Percentiles rank a stretch among this genome's conserved stretches.
phyloP scores from a whole-genome alignment of 2,888 invertebrate genomes.

The Synergus umbraculus region DNA sequence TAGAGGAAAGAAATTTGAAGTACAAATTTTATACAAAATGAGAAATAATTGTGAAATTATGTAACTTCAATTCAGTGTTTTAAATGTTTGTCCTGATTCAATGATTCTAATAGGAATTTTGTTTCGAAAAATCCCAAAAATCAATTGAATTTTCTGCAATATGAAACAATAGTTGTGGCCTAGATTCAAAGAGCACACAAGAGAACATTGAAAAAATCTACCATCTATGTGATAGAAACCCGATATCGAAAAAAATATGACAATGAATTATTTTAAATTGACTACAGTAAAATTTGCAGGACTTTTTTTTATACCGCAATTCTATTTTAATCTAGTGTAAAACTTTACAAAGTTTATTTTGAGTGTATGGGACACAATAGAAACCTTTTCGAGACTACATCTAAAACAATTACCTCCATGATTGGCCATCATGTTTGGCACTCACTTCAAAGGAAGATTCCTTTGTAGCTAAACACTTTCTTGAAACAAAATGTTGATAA shows the following conservation, averaged over 20 bases:
- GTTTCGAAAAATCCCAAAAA: not conserved
- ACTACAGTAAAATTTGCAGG: not conserved
- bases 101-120: not conserved
- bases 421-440: conserved; percentile 7
- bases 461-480: conserved; percentile 4
- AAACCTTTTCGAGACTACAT: not conserved
- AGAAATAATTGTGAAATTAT: not conserved
- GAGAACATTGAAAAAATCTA: not conserved
- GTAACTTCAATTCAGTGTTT: no score
- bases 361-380: not conserved
- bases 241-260: not conserved
- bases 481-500: conserved; percentile 3
- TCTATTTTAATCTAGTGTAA: no score
- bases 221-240: not conserved
- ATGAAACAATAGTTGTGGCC: no score
- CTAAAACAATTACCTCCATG: not conserved
- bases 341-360: not conserved
- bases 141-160: not conserved
- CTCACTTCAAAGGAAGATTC: conserved; percentile 14
- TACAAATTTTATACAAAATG: not conserved
- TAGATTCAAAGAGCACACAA: not conserved
- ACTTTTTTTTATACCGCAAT: not conserved
- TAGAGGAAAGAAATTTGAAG: not conserved
- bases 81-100: no score
- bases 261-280: not conserved